Percentiles rank a stretch among this genome's conserved stretches.
Evolutionary conservation across 2,888 invertebrate species (phyloP).

Genomic region (Trachelus iudaicus): DNA sequence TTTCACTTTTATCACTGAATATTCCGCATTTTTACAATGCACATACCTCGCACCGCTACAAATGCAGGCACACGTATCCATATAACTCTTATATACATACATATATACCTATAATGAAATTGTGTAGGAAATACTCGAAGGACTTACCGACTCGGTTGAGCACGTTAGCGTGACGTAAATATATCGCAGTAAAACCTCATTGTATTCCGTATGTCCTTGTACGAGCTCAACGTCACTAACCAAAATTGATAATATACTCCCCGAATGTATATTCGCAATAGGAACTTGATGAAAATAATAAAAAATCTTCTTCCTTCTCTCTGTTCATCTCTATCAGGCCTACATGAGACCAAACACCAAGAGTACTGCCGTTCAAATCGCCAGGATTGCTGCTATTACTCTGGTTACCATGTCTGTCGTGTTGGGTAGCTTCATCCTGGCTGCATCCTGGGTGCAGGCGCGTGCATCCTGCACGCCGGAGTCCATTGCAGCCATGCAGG

Average conservation of each 20-base stretch:
- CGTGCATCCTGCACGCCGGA: conserved; percentile 75
- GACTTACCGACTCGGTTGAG: background rate
- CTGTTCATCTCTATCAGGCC: conserved; percentile 70
- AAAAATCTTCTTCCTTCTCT: background rate
- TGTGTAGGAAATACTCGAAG: background rate
- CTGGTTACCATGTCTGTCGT: conserved; percentile 84
- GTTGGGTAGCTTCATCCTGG: conserved; percentile 84
- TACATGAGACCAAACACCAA: conserved; percentile 75
- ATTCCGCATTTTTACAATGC: conserved; percentile 4
- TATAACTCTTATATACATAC: too few relatives aligned
- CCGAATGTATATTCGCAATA: background rate
- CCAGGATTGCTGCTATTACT: conserved; percentile 85
- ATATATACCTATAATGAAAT: background rate
- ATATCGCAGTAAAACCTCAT: background rate
- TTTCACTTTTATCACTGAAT: conserved; percentile 15
- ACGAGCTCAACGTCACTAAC: background rate
- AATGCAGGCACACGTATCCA: background rate
- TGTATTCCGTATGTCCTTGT: background rate
- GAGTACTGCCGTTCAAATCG: conserved; percentile 86
- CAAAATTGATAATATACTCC: background rate
- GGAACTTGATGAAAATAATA: background rate
- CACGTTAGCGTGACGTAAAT: background rate
- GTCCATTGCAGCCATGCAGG: conserved; percentile 59
- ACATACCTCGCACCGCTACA: conserved; percentile 21
- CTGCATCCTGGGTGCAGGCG: conserved; percentile 85